A percentile compares a stretch with the other conserved stretches of the same genome.
phyloP scores from a whole-genome alignment of 2,888 invertebrate species.

The Malthinus flaveolus region DNA sequence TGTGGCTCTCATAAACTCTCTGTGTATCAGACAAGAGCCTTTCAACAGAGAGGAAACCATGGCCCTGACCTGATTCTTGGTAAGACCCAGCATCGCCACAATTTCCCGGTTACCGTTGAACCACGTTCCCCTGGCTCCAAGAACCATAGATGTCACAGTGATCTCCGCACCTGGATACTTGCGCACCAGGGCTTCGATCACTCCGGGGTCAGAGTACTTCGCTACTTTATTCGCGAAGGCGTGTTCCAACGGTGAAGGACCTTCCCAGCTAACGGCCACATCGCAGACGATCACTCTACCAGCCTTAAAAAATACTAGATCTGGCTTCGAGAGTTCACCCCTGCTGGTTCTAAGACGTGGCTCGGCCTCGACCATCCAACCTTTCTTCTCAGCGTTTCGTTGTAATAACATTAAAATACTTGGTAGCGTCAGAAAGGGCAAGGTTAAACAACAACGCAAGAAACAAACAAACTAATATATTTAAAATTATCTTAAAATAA shows the following conservation, averaged over 20 bases:
- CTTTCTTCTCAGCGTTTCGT: constrained; percentile 20
- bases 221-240: background rate
- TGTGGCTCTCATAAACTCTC: too few relatives aligned
- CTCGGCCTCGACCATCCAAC: constrained; percentile 30
- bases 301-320: constrained; percentile 17
- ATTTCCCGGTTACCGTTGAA: background rate
- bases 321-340: constrained; percentile 23
- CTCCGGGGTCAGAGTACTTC: background rate
- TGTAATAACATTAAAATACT: too few relatives aligned
- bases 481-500: too few relatives aligned
- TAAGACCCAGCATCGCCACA: too few relatives aligned
- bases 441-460: too few relatives aligned
- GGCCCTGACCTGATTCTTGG: too few relatives aligned
- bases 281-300: constrained; percentile 10
- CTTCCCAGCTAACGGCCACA: constrained; percentile 1
- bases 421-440: too few relatives aligned
- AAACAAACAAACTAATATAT: too few relatives aligned
- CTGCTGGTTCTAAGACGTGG: constrained; percentile 30
- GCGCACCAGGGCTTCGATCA: background rate
- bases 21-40: too few relatives aligned
- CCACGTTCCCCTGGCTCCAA: background rate
- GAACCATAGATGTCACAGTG: background rate
- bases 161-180: background rate
- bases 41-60: too few relatives aligned
- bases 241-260: background rate